These are phyloP conservation scores for Brachyptera putata DNA, from an alignment of 2,888 invertebrate species.

Conservation along the genomic window DNA sequence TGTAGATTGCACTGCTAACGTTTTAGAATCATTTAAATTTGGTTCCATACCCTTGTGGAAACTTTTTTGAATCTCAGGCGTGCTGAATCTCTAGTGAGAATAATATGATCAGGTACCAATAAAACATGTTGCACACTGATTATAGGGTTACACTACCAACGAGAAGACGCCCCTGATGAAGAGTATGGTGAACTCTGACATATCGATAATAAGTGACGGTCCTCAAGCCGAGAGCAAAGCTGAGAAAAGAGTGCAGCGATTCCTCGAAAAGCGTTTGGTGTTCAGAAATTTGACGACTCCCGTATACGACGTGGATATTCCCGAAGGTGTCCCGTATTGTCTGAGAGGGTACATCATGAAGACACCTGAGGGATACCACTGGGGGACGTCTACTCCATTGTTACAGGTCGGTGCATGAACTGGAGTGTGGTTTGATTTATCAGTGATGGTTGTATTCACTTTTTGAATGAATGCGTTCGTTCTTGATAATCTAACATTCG, in stretches of 20 bases:
- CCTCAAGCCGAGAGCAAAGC: not conserved
- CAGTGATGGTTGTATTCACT: no score
- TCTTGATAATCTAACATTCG: no score
- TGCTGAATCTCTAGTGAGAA: no score
- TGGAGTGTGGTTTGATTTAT: no score
- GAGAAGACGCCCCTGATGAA: constrained; percentile 22
- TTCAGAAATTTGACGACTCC: constrained; percentile 33
- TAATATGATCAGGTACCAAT: no score
- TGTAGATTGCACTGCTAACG: no score
- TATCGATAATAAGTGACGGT: not conserved
- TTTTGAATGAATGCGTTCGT: no score
- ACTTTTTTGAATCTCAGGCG: no score
- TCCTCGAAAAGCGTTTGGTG: constrained; percentile 28
- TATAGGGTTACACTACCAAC: not conserved
- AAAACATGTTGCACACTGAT: no score
- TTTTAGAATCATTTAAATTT: no score
- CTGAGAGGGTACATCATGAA: constrained; percentile 33
- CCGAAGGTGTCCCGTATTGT: constrained; percentile 31
- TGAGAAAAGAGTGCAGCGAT: constrained; percentile 27
- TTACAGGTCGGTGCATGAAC: constrained; percentile 30
- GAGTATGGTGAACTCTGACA: no score
- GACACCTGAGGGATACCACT: constrained; percentile 32
- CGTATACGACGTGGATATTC: constrained; percentile 30
- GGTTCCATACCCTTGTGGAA: no score
- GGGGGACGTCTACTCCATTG: constrained; percentile 34